phyloP scores from a whole-genome alignment of 2,113 vertebrate genomes.

The Tylochromis polylepis region DNA sequence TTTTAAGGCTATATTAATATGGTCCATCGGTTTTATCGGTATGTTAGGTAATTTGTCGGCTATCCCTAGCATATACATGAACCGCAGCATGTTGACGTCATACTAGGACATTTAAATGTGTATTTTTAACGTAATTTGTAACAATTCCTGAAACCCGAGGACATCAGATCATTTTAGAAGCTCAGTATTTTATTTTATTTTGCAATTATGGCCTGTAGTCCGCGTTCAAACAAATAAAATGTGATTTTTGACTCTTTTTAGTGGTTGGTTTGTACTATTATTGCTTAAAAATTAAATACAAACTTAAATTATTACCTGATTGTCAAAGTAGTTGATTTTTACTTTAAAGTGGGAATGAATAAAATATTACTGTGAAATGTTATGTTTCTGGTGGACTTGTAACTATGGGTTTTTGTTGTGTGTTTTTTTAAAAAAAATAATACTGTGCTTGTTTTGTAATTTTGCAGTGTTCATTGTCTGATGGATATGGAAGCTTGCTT shows the following conservation, averaged over 20 bases:
- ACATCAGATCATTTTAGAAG: neutral
- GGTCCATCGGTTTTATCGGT: neutral
- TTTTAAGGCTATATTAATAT: neutral
- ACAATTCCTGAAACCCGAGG: neutral
- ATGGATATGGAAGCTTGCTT: neutral
- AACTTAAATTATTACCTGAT: neutral
- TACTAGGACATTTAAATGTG: neutral
- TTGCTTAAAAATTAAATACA: neutral
- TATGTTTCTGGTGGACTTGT: neutral
- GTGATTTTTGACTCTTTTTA: neutral
- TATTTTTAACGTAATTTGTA: neutral
- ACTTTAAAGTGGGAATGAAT: neutral
- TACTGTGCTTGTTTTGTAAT: neutral
- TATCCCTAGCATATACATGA: neutral
- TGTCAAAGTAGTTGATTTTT: neutral
- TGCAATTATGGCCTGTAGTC: neutral
- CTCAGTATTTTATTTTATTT: neutral
- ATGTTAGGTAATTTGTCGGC: neutral
- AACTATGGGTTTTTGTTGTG: neutral
- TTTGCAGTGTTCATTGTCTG: neutral
- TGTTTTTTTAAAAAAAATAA: neutral
- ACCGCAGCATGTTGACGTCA: neutral
- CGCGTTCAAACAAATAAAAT: accelerated
- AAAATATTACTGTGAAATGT: neutral
- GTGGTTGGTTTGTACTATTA: neutral